A percentile compares a stretch with the other conserved stretches of the same genome.
These are phyloP conservation scores for Zingel zingel DNA, from an alignment of 2,113 vertebrate species.

Conservation along the genomic window DNA sequence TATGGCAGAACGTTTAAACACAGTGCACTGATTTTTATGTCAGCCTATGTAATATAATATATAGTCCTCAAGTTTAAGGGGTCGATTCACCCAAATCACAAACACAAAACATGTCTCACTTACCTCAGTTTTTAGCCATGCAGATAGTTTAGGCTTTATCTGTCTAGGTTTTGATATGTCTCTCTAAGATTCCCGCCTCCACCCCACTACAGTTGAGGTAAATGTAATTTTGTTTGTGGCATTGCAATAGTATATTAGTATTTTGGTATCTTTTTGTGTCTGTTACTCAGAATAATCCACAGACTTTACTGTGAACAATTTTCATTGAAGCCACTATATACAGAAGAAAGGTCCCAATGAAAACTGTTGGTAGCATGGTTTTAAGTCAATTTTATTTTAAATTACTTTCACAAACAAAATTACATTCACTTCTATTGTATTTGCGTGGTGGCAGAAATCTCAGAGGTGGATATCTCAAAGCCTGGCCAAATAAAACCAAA, in stretches of 20 bases:
- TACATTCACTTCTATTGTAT: not conserved
- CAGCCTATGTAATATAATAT: conserved; percentile 10
- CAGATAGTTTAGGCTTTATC: not conserved
- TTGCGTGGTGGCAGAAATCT: not conserved
- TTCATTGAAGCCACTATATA: not conserved
- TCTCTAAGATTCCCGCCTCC: not conserved
- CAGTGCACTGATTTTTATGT: not conserved
- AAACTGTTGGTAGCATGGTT: not conserved
- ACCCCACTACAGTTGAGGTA: not conserved
- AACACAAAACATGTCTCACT: not conserved
- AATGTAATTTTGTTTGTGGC: not conserved
- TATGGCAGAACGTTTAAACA: conserved; percentile 8
- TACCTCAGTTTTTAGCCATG: not conserved
- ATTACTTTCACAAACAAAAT: not conserved
- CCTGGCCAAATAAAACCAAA: conserved; percentile 1
- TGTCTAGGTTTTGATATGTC: not conserved
- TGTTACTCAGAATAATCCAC: not conserved
- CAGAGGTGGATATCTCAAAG: not conserved
- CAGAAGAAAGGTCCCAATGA: not conserved
- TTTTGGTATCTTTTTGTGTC: not conserved
- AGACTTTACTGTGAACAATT: not conserved
- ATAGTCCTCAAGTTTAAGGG: conserved; percentile 1
- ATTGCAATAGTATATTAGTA: not conserved
- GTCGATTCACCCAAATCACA: not conserved
- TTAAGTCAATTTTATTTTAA: not conserved